Percentiles rank a stretch among this genome's conserved stretches.
Evolutionary conservation across 2,113 vertebrate species (phyloP).

Genomic region (Limanda limanda): DNA sequence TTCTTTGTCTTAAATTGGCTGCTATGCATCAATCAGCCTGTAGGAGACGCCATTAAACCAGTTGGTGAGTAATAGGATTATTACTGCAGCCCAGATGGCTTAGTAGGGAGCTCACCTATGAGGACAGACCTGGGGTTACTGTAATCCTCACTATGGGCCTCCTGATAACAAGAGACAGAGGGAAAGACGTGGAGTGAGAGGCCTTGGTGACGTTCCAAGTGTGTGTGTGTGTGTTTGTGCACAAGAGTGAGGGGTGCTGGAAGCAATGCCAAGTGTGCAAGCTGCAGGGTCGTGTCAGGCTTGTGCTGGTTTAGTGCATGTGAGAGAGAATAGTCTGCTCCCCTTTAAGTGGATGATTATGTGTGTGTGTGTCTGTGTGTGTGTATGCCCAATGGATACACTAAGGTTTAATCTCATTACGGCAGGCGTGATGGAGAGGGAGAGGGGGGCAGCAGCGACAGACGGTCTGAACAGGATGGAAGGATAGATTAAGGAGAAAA

Average conservation of each 20-base stretch:
- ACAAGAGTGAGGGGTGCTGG: constrained; percentile 46
- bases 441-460: constrained; percentile 62
- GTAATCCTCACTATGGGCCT: constrained; percentile 75
- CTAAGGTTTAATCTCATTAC: constrained; percentile 82
- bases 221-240: constrained; percentile 48
- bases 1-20: constrained; percentile 37
- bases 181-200: constrained; percentile 61
- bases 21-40: constrained; percentile 33
- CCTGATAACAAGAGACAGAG: constrained; percentile 63
- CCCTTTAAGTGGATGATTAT: constrained; percentile 65
- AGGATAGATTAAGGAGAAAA: constrained; percentile 74
- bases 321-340: constrained; percentile 43
- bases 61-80: constrained; percentile 38
- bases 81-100: constrained; percentile 75
- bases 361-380: constrained; percentile 45
- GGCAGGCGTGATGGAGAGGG: constrained; percentile 72
- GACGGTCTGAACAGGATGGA: constrained; percentile 76
- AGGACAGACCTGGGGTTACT: constrained; percentile 75
- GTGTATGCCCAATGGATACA: constrained; percentile 55
- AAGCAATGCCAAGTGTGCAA: constrained; percentile 69
- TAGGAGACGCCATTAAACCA: constrained; percentile 47
- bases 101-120: constrained; percentile 71
- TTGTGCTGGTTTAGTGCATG: constrained; percentile 54
- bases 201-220: constrained; percentile 68
- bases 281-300: constrained; percentile 49